phyloP scores from a whole-genome alignment of 2,888 invertebrate genomes.

The Oscheius myriophilus region DNA sequence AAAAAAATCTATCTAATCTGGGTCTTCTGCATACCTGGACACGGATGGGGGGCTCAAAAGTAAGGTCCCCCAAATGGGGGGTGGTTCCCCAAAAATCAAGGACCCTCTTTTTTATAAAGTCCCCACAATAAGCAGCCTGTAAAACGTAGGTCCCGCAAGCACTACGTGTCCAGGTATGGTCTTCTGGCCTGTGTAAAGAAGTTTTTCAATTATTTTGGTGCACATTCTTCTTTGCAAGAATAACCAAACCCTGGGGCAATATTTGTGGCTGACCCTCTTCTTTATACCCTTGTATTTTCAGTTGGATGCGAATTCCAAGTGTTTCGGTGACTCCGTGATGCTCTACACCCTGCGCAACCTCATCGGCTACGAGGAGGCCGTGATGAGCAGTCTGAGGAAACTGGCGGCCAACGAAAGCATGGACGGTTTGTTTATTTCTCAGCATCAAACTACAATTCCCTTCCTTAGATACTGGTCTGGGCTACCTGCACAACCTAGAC shows the following conservation, averaged over 20 bases:
- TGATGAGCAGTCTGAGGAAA: constrained; percentile 94
- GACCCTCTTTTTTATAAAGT: no score
- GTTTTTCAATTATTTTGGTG: not conserved
- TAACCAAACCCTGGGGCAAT: no score
- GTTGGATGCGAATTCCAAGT: constrained; percentile 84
- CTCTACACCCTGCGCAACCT: constrained; percentile 89
- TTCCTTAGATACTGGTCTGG: constrained; percentile 36
- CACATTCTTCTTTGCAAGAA: constrained; percentile 4
- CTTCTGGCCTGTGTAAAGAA: no score
- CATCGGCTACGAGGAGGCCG: constrained; percentile 93
- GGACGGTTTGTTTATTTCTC: constrained; percentile 79
- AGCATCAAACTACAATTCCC: not conserved
- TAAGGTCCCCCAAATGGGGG: no score
- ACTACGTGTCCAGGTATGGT: no score
- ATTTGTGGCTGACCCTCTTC: no score
- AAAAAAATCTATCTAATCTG: no score
- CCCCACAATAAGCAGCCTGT: no score
- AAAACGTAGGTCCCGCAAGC: no score
- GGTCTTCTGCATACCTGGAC: no score
- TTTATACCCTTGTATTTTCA: constrained; percentile 35
- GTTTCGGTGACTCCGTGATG: constrained; percentile 92
- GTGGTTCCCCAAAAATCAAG: no score
- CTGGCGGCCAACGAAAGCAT: constrained; percentile 95
- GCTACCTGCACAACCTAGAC: constrained; percentile 83
- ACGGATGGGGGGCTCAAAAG: no score